Base-by-base conservation (phyloP, 1,140 invertebrate species). In the Delia radicum region DNA sequence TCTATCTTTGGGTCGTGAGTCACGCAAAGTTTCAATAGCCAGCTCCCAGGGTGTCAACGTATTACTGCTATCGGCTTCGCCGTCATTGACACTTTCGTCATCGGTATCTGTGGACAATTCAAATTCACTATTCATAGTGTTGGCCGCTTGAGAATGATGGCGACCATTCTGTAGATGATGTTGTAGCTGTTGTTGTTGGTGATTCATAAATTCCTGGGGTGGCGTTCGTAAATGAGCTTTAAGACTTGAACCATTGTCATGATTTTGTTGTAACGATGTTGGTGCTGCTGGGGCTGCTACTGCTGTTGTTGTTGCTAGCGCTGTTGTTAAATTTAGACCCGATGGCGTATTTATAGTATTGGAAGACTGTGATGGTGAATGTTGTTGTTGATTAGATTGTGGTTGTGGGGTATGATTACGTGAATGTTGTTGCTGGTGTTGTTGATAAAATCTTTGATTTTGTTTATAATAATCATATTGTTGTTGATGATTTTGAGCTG, bases 61-160 rank as follows among this genome's bases (percentile, higher is more conserved):
- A 76, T 82, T 81, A 74, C 81, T 84, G 79, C 82, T 87, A 75
- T 87, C 87, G 13, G 87, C 84, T 75, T 87, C 85, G 1, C 87
- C 87, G 37, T 69, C 65, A 46, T 83, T 84, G 13, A 86, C 78
- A 48, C 87, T 87, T 31, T 87, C 87, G 28, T 91, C 90, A 77
- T 90, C 90, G 3, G 89, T 90, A 74, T 91, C 90, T 7, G 89
- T 90, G 2, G 89, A 90, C 31, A 92, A 82, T 75, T 92, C 91
- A 12, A 91, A 90, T 78, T 91, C 91, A n/a, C 81, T 81, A 74
- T 82, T 82, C 82, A 83, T 79, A n/a, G 65, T n/a, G 89, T 79
- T 81, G 24, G 71, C n/a, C n/a, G n/a, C n/a, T n/a, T n/a, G n/a
- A n/a, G n/a, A n/a, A n/a, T 7, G 80, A 4, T 28, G 29, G 21